These are phyloP conservation scores for Lepus americanus DNA, from an alignment of 2,113 vertebrate genomes.

Conservation along the genomic window DNA sequence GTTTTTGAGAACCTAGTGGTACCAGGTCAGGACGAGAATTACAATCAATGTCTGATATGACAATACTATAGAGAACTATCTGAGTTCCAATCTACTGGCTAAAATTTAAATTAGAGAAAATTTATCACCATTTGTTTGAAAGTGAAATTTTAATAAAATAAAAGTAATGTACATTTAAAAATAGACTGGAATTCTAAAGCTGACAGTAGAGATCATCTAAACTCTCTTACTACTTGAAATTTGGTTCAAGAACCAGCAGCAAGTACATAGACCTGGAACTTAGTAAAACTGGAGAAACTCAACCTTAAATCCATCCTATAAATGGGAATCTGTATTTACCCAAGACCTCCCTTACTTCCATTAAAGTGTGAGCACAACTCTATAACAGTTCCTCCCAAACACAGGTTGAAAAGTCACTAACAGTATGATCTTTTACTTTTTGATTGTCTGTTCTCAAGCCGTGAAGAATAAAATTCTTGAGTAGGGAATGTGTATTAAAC, in stretches of 20 bases:
- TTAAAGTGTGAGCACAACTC: not conserved
- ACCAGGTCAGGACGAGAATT: not conserved
- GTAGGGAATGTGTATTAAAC: not conserved
- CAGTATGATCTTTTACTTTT: not conserved
- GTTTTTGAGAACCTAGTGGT: not conserved
- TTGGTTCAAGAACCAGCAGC: not conserved
- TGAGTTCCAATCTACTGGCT: not conserved
- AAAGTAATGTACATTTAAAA: not conserved
- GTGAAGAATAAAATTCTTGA: not conserved
- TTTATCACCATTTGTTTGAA: not conserved
- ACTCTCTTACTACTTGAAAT: not conserved
- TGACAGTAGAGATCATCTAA: not conserved
- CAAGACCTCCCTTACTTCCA: not conserved
- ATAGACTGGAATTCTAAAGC: not conserved
- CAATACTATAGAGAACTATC: not conserved
- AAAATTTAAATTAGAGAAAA: not conserved
- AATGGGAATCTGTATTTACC: not conserved
- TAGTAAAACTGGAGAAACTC: not conserved
- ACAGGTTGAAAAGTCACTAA: not conserved
- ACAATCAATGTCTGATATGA: not conserved
- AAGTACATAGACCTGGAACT: not conserved
- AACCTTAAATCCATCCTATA: not conserved
- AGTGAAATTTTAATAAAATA: constrained; percentile 25
- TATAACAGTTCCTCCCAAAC: not conserved
- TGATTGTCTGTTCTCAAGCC: not conserved